These are phyloP conservation scores for Palythoa caribaeorum DNA, from an alignment of 92 coral and sea anemone species.

Conservation along the genomic window DNA sequence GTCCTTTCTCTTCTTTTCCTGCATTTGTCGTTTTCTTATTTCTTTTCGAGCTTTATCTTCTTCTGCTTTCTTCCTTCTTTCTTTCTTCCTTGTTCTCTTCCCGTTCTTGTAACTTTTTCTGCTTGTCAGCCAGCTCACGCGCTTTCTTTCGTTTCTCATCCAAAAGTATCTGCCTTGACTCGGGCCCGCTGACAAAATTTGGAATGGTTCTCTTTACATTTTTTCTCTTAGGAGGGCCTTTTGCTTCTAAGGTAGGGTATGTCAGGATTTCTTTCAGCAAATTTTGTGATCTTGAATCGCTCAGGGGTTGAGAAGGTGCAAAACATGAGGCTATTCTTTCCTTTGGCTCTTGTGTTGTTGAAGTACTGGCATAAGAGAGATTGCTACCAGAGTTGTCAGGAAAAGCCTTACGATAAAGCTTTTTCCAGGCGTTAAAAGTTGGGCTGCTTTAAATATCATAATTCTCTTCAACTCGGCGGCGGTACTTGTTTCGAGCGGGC, in stretches of 20 bases:
- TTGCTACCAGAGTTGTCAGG: not conserved
- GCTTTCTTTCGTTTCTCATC: constrained; percentile 62
- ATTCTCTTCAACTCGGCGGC: constrained; percentile 37
- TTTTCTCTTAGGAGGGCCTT: constrained; percentile 48
- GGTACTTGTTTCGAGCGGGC: constrained; percentile 35
- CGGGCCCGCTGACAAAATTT: constrained; percentile 59
- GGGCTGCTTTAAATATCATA: constrained; percentile 58
- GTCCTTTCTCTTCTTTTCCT: constrained; percentile 36
- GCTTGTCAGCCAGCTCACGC: constrained; percentile 54
- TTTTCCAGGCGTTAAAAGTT: constrained; percentile 49
- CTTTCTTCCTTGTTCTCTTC: constrained; percentile 43
- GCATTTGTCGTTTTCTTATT: constrained; percentile 24
- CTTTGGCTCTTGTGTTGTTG: not conserved
- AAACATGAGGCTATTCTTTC: not conserved
- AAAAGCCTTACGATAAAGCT: constrained; percentile 15
- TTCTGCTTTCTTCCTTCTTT: constrained; percentile 13
- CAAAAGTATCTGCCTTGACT: constrained; percentile 54
- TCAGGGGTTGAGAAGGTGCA: not conserved
- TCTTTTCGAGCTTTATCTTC: constrained; percentile 25
- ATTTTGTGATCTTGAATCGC: not conserved
- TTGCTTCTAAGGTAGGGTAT: constrained; percentile 38
- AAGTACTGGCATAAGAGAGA: not conserved
- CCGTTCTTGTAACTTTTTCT: constrained; percentile 39
- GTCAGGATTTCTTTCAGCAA: constrained; percentile 2
- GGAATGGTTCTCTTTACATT: constrained; percentile 55